phyloP scores from a whole-genome alignment of 2,888 invertebrate genomes.

The Aporophyla lueneburgensis region DNA sequence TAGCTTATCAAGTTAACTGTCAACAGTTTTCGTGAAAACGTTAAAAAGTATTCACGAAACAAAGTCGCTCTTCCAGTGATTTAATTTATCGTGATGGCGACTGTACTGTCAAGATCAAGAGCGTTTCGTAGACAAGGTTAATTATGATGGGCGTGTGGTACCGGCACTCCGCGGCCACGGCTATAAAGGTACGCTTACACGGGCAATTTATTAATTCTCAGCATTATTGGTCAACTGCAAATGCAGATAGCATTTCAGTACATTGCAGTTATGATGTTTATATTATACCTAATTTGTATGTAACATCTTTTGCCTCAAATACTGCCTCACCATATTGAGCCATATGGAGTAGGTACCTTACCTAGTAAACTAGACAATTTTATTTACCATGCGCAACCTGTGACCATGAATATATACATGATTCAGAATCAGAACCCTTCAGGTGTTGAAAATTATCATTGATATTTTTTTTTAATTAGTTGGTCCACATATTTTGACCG shows the following conservation, averaged over 20 bases:
- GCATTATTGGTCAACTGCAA: neutral
- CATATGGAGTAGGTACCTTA: neutral
- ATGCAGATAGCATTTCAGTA: too few relatives aligned
- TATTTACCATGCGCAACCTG: too few relatives aligned
- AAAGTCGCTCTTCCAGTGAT: slow-evolving; percentile 65
- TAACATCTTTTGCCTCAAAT: neutral
- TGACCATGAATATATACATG: too few relatives aligned
- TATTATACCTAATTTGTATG: neutral
- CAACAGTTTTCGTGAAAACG: slow-evolving; percentile 9
- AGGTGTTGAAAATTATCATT: too few relatives aligned
- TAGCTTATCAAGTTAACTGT: neutral
- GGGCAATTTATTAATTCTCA: neutral
- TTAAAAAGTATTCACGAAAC: slow-evolving; percentile 11
- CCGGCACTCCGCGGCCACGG: slow-evolving; percentile 62
- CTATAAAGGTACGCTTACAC: slow-evolving; percentile 44
- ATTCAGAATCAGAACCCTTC: too few relatives aligned
- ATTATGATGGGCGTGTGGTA: slow-evolving; percentile 76
- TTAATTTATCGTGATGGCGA: slow-evolving; percentile 59
- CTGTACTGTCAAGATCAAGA: slow-evolving; percentile 81
- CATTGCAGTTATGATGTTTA: too few relatives aligned
- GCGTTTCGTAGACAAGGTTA: slow-evolving; percentile 80
- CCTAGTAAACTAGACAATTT: neutral
- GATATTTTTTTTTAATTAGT: too few relatives aligned
- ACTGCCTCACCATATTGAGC: neutral
- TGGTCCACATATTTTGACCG: too few relatives aligned